These are phyloP conservation scores for Seriola aureovittata DNA, from an alignment of 2,113 vertebrate genomes.

Conservation along the genomic window DNA sequence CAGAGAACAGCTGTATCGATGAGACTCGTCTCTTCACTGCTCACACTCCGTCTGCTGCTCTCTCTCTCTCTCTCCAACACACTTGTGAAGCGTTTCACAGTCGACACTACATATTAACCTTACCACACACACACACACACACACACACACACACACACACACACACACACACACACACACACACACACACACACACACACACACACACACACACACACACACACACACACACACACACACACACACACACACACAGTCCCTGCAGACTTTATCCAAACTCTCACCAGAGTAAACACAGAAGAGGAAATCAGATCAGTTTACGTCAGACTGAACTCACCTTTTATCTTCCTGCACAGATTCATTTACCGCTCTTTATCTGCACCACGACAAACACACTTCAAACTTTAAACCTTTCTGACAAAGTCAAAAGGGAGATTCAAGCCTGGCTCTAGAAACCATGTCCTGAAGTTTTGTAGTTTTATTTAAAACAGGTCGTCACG, in stretches of 20 bases:
- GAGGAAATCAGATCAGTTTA: slow-evolving; percentile 43
- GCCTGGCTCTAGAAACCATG: no score
- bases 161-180: slow-evolving; percentile 38
- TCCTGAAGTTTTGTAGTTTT: no score
- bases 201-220: slow-evolving; percentile 15
- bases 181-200: slow-evolving; percentile 7
- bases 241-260: background rate
- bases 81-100: slow-evolving; percentile 57
- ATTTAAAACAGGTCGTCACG: no score
- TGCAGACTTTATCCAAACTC: slow-evolving; percentile 31
- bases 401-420: no score
- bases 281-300: slow-evolving; percentile 53
- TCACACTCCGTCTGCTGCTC: background rate
- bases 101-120: slow-evolving; percentile 71
- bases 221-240: background rate
- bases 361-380: no score
- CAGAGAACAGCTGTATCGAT: accelerated
- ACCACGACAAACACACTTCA: no score
- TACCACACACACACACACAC: slow-evolving; percentile 31
- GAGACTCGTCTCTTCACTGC: background rate
- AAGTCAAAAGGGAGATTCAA: no score
- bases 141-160: slow-evolving; percentile 23
- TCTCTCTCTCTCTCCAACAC: background rate
- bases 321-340: slow-evolving; percentile 29
- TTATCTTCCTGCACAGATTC: slow-evolving; percentile 3